These are phyloP conservation scores for Sardina pilchardus DNA, from an alignment of 2,113 vertebrate species.

Conservation along the genomic window DNA sequence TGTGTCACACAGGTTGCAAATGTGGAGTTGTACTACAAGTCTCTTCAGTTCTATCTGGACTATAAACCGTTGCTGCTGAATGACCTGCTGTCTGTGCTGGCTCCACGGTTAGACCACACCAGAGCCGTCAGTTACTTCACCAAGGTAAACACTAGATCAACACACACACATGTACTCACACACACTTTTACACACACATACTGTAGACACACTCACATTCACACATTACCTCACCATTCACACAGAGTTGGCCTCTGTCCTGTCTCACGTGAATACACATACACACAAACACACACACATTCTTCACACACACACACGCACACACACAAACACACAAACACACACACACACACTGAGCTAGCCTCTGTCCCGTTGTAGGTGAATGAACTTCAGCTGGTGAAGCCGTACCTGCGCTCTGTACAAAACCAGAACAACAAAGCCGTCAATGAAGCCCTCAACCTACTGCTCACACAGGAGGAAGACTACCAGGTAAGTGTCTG, in stretches of 20 bases:
- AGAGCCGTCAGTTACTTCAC: conserved; percentile 83
- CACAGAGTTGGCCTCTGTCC: not conserved
- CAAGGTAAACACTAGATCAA: conserved; percentile 71
- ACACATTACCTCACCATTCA: too few species aligned
- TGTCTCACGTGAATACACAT: conserved; percentile 23
- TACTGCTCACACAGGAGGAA: conserved; percentile 86
- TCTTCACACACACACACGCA: not conserved
- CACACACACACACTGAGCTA: not conserved
- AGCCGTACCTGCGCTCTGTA: conserved; percentile 86
- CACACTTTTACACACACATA: not conserved
- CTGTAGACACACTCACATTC: too few species aligned
- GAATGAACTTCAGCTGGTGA: conserved; percentile 83
- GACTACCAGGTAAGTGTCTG: conserved; percentile 80
- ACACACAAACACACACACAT: conserved; percentile 19
- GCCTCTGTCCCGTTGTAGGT: conserved; percentile 62
- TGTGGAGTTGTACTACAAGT: conserved; percentile 89
- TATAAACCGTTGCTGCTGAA: conserved; percentile 87
- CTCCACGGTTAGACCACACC: conserved; percentile 86
- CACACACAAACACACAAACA: not conserved
- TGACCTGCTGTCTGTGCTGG: conserved; percentile 84
- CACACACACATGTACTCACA: not conserved
- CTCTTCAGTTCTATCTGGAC: conserved; percentile 86
- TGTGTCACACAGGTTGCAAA: conserved; percentile 79
- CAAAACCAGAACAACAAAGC: conserved; percentile 90
- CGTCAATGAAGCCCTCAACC: conserved; percentile 88